Evolutionary conservation across 1,140 invertebrate genomes (phyloP).

Genomic region (Caenorhabditis tropicalis): DNA sequence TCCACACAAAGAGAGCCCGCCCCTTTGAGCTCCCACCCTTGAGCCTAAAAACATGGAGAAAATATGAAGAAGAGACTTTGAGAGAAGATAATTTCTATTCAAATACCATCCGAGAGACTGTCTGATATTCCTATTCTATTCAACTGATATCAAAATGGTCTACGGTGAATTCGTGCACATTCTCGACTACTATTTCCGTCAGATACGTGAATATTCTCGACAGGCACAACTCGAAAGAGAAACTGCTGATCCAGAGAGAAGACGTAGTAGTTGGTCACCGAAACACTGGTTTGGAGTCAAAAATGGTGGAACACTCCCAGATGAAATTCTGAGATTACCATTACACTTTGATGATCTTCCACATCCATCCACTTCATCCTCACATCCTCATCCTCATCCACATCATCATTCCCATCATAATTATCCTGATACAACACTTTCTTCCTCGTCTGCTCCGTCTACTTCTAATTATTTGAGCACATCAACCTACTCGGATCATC

Average conservation of each 20-base stretch:
- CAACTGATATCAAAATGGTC: not conserved
- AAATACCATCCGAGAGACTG: not conserved
- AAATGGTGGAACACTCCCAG: not conserved
- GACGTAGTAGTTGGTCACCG: slow-evolving; percentile 21
- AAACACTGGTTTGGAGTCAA: not conserved
- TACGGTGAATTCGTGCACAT: slow-evolving; percentile 51
- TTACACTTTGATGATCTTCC: slow-evolving; percentile 1
- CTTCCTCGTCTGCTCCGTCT: not conserved
- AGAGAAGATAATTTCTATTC: not conserved
- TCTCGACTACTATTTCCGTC: slow-evolving; percentile 47
- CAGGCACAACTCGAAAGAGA: slow-evolving; percentile 8
- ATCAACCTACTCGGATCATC: slow-evolving; percentile 14
- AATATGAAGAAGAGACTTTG: not conserved
- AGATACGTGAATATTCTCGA: slow-evolving; percentile 39
- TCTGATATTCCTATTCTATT: not conserved
- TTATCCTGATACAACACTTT: slow-evolving; percentile 17
- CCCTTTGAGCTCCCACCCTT: not conserved
- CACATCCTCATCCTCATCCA: not conserved
- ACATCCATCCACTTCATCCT: not conserved
- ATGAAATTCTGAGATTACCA: slow-evolving; percentile 7
- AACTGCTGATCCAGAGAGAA: not conserved
- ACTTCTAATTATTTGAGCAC: slow-evolving; percentile 32
- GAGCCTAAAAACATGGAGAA: not conserved
- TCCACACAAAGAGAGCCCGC: not conserved
- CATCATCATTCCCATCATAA: not conserved